These are phyloP conservation scores for Drosophila takahashii DNA, from an alignment of 1,140 invertebrate genomes.

Conservation along the genomic window DNA sequence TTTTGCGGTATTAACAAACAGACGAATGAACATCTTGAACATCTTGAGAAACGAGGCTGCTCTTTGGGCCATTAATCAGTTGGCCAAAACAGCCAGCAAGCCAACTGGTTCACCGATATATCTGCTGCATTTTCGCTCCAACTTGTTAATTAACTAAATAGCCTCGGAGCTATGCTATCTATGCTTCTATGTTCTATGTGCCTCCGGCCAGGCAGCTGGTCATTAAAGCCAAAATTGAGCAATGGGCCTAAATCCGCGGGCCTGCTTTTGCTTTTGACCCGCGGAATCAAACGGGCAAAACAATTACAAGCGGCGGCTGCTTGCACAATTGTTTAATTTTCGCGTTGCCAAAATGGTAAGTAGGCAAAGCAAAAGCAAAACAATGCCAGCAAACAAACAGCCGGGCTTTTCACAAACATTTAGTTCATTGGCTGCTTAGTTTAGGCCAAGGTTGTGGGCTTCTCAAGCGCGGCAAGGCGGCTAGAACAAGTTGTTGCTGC, in stretches of 20 bases:
- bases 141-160: constrained; percentile 35
- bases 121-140: constrained; percentile 14
- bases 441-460: constrained; percentile 78
- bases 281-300: constrained; percentile 58
- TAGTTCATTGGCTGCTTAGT: constrained; percentile 81
- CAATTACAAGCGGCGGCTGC: constrained; percentile 66
- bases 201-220: constrained; percentile 45
- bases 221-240: constrained; percentile 39
- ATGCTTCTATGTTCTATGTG: constrained; percentile 26
- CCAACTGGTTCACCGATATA: constrained; percentile 48
- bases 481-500: constrained; percentile 44
- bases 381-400: constrained; percentile 66
- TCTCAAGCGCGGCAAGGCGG: constrained; percentile 43
- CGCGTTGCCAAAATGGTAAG: constrained; percentile 64
- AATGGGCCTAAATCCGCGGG: constrained; percentile 35
- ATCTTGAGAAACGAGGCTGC: constrained; percentile 37
- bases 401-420: constrained; percentile 77
- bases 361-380: constrained; percentile 56
- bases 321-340: constrained; percentile 83
- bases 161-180: not conserved
- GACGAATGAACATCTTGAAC: constrained; percentile 9
- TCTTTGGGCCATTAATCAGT: constrained; percentile 58
- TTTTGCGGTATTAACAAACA: constrained; percentile 29
- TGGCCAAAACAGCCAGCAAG: constrained; percentile 48
- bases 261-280: constrained; percentile 12